A percentile compares a stretch with the other conserved stretches of the same genome.
phyloP scores from a whole-genome alignment of 2,797 vertebrate species.

The Loris lydekkerianus region DNA sequence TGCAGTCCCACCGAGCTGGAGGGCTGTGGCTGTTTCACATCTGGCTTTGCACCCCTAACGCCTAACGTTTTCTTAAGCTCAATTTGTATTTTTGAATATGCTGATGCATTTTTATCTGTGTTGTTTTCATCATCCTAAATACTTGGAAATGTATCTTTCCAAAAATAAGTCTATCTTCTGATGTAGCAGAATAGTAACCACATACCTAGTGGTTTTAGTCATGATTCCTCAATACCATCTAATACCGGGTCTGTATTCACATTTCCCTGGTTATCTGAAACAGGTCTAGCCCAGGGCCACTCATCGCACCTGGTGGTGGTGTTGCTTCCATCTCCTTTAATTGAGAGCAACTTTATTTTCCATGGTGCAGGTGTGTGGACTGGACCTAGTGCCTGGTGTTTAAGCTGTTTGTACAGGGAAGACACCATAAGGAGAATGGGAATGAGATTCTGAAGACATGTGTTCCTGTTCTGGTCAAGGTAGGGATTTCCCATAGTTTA shows the following conservation, averaged over 20 bases:
- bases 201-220: not conserved
- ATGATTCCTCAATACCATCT: not conserved
- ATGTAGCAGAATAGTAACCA: not conserved
- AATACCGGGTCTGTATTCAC: not conserved
- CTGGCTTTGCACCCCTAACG: not conserved
- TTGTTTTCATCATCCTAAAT: not conserved
- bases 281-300: not conserved
- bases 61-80: not conserved
- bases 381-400: not conserved
- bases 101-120: not conserved
- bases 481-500: not conserved
- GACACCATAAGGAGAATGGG: not conserved
- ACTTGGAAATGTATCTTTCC: not conserved
- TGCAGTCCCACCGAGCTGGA: not conserved
- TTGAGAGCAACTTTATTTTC: not conserved
- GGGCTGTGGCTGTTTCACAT: not conserved
- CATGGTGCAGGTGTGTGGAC: not conserved
- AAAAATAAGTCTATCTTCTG: not conserved
- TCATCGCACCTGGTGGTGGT: not conserved
- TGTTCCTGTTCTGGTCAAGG: not conserved
- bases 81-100: not conserved
- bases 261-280: too few species aligned
- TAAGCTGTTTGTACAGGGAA: not conserved
- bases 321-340: not conserved
- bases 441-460: not conserved